Conservation (phyloP, 2,797 vertebrate species). For the Serranus cabrilla region DNA sequence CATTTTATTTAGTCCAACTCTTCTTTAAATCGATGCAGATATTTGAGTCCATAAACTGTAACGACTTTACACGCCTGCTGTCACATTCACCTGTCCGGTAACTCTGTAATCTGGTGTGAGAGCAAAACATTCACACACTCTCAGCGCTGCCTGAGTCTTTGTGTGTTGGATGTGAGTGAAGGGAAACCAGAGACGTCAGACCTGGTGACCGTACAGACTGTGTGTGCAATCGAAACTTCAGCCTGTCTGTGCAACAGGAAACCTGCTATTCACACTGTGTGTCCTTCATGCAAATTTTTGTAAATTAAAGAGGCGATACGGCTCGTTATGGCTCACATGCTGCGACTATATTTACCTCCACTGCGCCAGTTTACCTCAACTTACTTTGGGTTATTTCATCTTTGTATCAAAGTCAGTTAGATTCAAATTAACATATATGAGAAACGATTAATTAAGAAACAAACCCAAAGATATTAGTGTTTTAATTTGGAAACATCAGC, state of each 20-base stretch:
- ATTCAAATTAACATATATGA: neutral
- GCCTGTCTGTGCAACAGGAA: constrained; percentile 44
- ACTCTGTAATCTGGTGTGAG: constrained; percentile 2
- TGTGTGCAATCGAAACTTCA: neutral
- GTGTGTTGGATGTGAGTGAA: constrained; percentile 13
- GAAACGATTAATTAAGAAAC: neutral
- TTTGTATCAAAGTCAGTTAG: no score
- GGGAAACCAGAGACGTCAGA: constrained; percentile 49
- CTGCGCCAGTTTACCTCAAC: neutral
- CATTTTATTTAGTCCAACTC: neutral
- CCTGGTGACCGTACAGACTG: neutral
- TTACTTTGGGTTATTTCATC: neutral
- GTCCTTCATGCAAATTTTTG: constrained; percentile 32
- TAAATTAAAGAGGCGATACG: constrained; percentile 12
- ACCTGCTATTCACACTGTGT: constrained; percentile 35
- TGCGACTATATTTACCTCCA: constrained; percentile 19
- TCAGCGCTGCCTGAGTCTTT: constrained; percentile 15
- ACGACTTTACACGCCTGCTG: constrained; percentile 17
- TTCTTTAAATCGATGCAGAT: constrained; percentile 11
- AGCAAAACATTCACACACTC: constrained; percentile 29
- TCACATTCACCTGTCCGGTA: constrained; percentile 7
- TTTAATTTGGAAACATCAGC: constrained; percentile 9
- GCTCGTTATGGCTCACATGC: neutral
- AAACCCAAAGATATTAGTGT: neutral
- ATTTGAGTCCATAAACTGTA: constrained; percentile 11